Evolutionary conservation across 2,888 invertebrate species (phyloP), one percentile per base, ranked within the genome.

Genomic region (Isoperla grammatica): DNA sequence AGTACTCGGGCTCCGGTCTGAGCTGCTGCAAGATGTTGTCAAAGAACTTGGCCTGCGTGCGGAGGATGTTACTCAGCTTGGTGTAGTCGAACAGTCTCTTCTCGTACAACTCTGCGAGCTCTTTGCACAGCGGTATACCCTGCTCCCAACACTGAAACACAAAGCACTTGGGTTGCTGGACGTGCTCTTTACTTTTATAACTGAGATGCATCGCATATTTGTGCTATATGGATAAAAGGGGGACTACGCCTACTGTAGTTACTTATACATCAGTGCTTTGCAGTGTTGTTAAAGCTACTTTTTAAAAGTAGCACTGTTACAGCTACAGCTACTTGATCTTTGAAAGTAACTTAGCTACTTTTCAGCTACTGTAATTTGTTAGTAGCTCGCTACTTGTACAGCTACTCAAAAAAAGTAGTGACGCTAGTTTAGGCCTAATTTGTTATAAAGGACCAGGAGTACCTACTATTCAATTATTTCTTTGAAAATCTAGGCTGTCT

Each of bases 1-100:
- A 97, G 73, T 96, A 97, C 74, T 95, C 94, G 0, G 95, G 95
- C 70, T 95, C 95, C 0, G 92, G 93, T 62, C 96, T 79, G 54
- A 93, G 78, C 71, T 93, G 86, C 4, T 87, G 89, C 71, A 96
- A 75, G 67, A 96, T 94, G 63, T 95, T 91, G 74, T 94, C 92
- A 68, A 93, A 87, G 76, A 96, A 95, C 61, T 86, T 87, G 0
- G 97, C 95, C 76, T 95, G 90, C 55, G 84, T 85, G 68, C 88
- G 86, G 63, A 96, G 76, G 62, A 91, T 88, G 65, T 88, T 85
- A 67, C 93, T 90, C 13, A 96, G 78, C 61, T 93, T 90, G 54
- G 86, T 86, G 73, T 95, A 96, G 75, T 95, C 91, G 71, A 90
- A 94, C 15, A 92, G 76, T 64, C 86, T 85, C 11, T 83, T 86